Base-by-base conservation (phyloP, 2,113 vertebrate genomes). In the Mixornis gularis region DNA sequence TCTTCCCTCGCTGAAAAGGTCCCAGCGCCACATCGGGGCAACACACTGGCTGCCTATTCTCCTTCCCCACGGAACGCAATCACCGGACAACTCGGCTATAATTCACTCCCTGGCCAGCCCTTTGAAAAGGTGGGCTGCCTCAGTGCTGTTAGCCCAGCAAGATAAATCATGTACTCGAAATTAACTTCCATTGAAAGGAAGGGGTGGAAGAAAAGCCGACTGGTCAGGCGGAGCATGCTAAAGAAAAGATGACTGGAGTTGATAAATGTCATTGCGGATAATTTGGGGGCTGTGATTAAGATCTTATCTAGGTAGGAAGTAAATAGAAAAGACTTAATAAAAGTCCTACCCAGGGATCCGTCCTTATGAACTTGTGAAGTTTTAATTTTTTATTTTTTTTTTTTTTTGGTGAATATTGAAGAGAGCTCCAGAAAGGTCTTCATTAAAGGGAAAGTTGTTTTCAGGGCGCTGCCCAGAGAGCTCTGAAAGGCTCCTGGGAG, bases 101-200 rank as follows among this genome's bases (percentile, higher is more conserved):
- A 98, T 98, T 98, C 98, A 98, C 98, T 98, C 98, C 97, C 97
- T 94, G 97, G 97, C 97, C 97, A 96, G 97, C 97, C 96, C 98
- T 98, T 98, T 98, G 96, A 98, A 98, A 98, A 99, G 98, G 98
- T 98, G 98, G 98, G 96, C 97, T 95, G 97, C 97, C 97, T 97
- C 96, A 85, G 97, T 77, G 96, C 97, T 95, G 97, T 97, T 97
- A 98, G 89, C 98, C 97, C 97, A 95, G 97, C 97, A 94, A 98
- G 98, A 99, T 98, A 98, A 98, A 98, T 98, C 98, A 98, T 97
- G 98, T 97, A 96, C 98, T 98, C 96, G 97, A 98, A 99, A 98
- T 99, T 98, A 98, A 98, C 98, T 98, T 98, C 98, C 97, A 98
- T 98, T 98, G 98, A 98, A 97, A 98, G 97, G 96, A 96, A 95